These are phyloP conservation scores for Anseranas semipalmata DNA, from an alignment of 2,113 vertebrate genomes.

Conservation along the genomic window DNA sequence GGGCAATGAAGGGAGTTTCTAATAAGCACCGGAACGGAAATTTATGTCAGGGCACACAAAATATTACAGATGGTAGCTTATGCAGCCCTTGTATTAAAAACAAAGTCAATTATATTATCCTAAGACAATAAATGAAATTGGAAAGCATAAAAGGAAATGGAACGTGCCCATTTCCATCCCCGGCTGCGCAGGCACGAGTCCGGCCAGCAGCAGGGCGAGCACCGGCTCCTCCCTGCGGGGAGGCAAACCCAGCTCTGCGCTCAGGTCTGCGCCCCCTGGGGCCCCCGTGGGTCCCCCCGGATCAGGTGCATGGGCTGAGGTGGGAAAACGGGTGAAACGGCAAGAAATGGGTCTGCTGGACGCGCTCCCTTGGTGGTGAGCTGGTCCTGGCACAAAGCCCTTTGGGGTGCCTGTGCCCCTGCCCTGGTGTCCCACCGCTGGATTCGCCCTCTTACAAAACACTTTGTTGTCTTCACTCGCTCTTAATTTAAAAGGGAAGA, in stretches of 20 bases:
- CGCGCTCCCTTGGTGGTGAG: background rate
- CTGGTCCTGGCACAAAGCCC: background rate
- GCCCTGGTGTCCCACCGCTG: conserved; percentile 2
- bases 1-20: conserved; percentile 56
- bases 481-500: conserved; percentile 58
- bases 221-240: too few species aligned
- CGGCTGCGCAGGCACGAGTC: fast-evolving
- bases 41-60: conserved; percentile 62
- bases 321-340: background rate
- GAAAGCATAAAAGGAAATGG: background rate
- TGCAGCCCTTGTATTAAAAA: conserved; percentile 44
- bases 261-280: too few species aligned
- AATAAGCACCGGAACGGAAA: conserved; percentile 53
- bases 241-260: background rate
- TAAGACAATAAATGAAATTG: conserved; percentile 36
- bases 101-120: conserved; percentile 50
- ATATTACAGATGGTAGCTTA: conserved; percentile 48
- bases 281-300: too few species aligned
- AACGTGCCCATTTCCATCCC: background rate
- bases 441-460: conserved; percentile 53
- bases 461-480: conserved; percentile 21
- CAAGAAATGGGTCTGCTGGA: background rate
- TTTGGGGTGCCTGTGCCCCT: background rate
- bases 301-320: background rate
- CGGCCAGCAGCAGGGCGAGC: too few species aligned